Percentiles rank a stretch among this genome's conserved stretches.
These are phyloP conservation scores for Rousettus leschenaultii DNA, from an alignment of 2,113 vertebrate species.

Conservation along the genomic window DNA sequence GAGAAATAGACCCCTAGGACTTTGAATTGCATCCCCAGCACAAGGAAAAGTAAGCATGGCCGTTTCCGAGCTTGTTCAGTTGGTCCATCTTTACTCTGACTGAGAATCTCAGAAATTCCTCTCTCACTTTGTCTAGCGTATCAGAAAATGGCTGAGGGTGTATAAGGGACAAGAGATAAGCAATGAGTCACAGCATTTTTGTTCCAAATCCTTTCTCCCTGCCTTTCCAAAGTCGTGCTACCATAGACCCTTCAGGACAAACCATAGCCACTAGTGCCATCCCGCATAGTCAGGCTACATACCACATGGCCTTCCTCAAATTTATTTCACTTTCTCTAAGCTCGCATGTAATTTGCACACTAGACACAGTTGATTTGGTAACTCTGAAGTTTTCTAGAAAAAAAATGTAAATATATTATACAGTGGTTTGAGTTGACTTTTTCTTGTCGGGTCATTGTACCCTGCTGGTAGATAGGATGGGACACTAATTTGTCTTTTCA, in stretches of 20 bases:
- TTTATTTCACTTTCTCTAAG: conserved; percentile 29
- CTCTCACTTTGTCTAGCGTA: not conserved
- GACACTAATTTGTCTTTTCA: conserved; percentile 71
- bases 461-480: conserved; percentile 56
- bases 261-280: not conserved
- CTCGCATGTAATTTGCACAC: conserved; percentile 42
- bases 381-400: conserved; percentile 58
- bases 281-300: not conserved
- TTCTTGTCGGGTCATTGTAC: conserved; percentile 52
- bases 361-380: conserved; percentile 54
- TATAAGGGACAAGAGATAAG: not conserved
- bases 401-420: conserved; percentile 65
- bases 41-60: not conserved
- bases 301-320: not conserved
- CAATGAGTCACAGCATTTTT: not conserved
- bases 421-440: conserved; percentile 64
- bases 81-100: not conserved
- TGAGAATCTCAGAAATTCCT: not conserved
- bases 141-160: not conserved
- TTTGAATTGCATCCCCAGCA: not conserved
- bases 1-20: not conserved
- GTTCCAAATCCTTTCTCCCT: not conserved
- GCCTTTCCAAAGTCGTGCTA: not conserved
- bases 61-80: not conserved
- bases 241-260: not conserved